phyloP scores from a whole-genome alignment of 2,797 vertebrate species.

The Cirrhinus mrigala region DNA sequence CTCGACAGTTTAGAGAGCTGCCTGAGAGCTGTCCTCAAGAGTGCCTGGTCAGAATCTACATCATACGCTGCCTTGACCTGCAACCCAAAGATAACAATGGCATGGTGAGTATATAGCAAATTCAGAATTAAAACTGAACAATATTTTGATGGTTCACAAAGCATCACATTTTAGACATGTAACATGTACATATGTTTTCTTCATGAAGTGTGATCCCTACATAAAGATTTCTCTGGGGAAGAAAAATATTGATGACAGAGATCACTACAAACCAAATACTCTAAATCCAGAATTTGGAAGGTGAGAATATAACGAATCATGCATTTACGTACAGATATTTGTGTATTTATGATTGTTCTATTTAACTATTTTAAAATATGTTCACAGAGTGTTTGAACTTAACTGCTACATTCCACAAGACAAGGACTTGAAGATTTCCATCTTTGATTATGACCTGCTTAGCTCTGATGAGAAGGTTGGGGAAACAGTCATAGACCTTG shows the following conservation, averaged over 20 bases:
- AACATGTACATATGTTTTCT: constrained; percentile 7
- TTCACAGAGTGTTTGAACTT: constrained; percentile 93
- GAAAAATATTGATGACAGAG: constrained; percentile 92
- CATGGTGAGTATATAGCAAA: constrained; percentile 72
- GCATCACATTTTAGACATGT: background rate
- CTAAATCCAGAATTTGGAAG: constrained; percentile 93
- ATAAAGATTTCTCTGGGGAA: constrained; percentile 91
- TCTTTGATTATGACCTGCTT: constrained; percentile 93
- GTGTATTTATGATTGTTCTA: background rate
- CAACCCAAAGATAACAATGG: constrained; percentile 98
- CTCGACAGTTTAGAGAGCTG: constrained; percentile 92
- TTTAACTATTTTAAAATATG: background rate
- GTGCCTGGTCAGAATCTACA: constrained; percentile 92
- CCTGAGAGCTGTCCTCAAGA: constrained; percentile 94
- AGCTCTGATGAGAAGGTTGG: constrained; percentile 96
- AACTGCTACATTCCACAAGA: constrained; percentile 96
- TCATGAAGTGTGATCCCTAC: constrained; percentile 94
- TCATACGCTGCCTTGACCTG: constrained; percentile 85
- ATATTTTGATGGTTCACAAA: background rate
- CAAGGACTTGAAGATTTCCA: constrained; percentile 95
- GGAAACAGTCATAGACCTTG: constrained; percentile 95
- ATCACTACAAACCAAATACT: constrained; percentile 93
- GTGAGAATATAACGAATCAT: constrained; percentile 75
- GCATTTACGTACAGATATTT: background rate
- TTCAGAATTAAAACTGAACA: background rate